A percentile compares a stretch with the other conserved stretches of the same genome.
Evolutionary conservation across 2,797 vertebrate genomes (phyloP).

Genomic region (Channa striata): DNA sequence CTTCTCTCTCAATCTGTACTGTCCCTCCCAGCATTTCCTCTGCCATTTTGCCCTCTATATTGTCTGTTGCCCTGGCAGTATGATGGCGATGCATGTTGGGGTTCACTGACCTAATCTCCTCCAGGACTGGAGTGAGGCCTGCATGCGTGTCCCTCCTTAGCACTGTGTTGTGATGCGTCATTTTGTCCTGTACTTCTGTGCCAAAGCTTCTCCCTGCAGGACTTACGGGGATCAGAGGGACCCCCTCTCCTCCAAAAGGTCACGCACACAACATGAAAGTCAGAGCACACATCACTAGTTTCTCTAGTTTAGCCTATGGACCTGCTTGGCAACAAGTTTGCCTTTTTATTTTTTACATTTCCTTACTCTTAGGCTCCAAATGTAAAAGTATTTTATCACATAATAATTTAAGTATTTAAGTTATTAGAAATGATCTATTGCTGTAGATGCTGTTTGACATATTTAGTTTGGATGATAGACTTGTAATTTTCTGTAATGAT

Average conservation of each 20-base stretch:
- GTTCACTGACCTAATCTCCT: slow-evolving; percentile 62
- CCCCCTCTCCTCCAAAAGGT: slow-evolving; percentile 42
- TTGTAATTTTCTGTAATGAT: slow-evolving; percentile 57
- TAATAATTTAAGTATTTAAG: slow-evolving; percentile 88
- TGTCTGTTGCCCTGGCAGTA: slow-evolving; percentile 56
- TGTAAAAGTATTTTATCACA: slow-evolving; percentile 73
- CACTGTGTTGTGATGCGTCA: slow-evolving; percentile 65
- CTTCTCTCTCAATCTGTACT: slow-evolving; percentile 19
- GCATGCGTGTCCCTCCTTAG: slow-evolving; percentile 73
- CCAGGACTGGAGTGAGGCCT: slow-evolving; percentile 65
- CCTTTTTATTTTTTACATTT: slow-evolving; percentile 54
- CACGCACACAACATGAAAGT: slow-evolving; percentile 60
- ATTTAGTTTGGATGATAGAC: slow-evolving; percentile 69
- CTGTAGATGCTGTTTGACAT: slow-evolving; percentile 78
- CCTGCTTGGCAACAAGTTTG: slow-evolving; percentile 52
- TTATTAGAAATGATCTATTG: slow-evolving; percentile 82
- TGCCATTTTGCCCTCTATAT: slow-evolving; percentile 29
- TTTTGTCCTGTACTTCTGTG: slow-evolving; percentile 70
- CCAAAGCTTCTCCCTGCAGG: slow-evolving; percentile 80
- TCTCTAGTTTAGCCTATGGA: slow-evolving; percentile 53
- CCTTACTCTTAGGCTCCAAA: slow-evolving; percentile 57
- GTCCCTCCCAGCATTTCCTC: slow-evolving; percentile 18
- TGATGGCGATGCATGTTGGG: slow-evolving; percentile 64
- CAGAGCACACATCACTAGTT: slow-evolving; percentile 52
- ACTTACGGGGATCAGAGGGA: slow-evolving; percentile 52